phyloP scores from a whole-genome alignment of 2,888 invertebrate genomes.

The Rhyacophila evoluta region DNA sequence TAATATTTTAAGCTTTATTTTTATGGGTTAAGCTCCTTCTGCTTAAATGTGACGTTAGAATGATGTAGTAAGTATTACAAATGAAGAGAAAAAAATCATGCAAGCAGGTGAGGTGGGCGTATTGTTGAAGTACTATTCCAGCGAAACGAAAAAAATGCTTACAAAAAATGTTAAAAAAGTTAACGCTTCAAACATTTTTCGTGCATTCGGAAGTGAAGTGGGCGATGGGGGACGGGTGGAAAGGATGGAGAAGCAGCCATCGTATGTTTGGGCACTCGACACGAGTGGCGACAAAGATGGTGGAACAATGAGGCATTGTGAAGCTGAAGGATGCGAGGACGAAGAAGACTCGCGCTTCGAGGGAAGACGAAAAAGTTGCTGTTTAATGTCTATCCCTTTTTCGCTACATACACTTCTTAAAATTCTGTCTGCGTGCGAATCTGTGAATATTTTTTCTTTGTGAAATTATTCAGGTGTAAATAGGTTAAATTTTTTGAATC shows the following conservation, averaged over 20 bases:
- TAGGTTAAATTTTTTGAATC: no score
- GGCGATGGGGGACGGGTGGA: not conserved
- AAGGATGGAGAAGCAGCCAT: not conserved
- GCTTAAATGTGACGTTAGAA: no score
- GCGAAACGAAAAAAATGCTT: constrained; percentile 2
- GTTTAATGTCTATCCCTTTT: not conserved
- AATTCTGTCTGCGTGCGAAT: no score
- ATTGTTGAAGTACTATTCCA: not conserved
- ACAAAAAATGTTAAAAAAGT: constrained; percentile 24
- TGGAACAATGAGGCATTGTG: constrained; percentile 34
- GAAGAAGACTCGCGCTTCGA: not conserved
- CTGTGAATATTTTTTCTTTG: not conserved
- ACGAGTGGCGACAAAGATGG: constrained; percentile 22
- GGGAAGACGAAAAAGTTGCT: not conserved
- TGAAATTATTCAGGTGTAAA: not conserved
- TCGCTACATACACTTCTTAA: not conserved
- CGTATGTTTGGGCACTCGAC: constrained; percentile 28
- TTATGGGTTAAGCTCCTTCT: no score
- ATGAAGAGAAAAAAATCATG: not conserved
- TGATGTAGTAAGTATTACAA: no score
- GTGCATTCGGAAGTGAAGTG: constrained; percentile 18
- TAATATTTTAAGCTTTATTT: no score
- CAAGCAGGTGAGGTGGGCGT: not conserved
- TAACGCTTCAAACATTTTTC: constrained; percentile 12
- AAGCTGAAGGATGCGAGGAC: not conserved